phyloP scores from a whole-genome alignment of 2,888 invertebrate genomes.

The Drosophila lacicola region DNA sequence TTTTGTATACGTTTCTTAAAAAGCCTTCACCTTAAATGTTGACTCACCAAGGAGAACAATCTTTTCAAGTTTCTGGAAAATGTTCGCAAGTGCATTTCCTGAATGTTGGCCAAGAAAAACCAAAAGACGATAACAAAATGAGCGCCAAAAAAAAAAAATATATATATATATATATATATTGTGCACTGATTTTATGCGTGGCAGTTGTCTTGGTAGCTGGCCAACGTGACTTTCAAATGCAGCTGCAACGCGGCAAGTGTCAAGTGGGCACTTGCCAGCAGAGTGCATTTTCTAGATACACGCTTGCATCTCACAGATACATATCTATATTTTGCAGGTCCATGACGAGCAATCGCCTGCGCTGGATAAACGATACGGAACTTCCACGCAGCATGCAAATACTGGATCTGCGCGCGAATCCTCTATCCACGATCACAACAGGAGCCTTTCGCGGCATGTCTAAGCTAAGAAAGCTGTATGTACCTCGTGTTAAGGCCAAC shows the following conservation, averaged over 20 bases:
- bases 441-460: conserved; percentile 91
- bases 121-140: conserved; percentile 55
- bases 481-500: neutral
- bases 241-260: conserved; percentile 62
- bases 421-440: conserved; percentile 89
- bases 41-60: conserved; percentile 25
- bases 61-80: conserved; percentile 4
- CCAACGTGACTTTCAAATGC: conserved; percentile 70
- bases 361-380: conserved; percentile 89
- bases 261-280: conserved; percentile 70
- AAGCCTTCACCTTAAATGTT: conserved; percentile 18
- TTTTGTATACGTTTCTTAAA: no score
- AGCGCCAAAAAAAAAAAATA: conserved; percentile 33
- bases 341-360: conserved; percentile 93
- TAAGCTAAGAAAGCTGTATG: conserved; percentile 92
- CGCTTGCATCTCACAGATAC: conserved; percentile 13
- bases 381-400: conserved; percentile 90
- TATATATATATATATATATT: conserved; percentile 25
- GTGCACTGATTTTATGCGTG: conserved; percentile 53
- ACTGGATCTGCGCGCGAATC: conserved; percentile 94
- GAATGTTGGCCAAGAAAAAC: conserved; percentile 67
- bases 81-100: conserved; percentile 22
- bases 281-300: conserved; percentile 47
- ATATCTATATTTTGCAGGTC: conserved; percentile 86
- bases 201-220: conserved; percentile 62